Evolutionary conservation across 2,113 vertebrate species (phyloP), one percentile per base, ranked within the genome.

Genomic region (Indri indri): DNA sequence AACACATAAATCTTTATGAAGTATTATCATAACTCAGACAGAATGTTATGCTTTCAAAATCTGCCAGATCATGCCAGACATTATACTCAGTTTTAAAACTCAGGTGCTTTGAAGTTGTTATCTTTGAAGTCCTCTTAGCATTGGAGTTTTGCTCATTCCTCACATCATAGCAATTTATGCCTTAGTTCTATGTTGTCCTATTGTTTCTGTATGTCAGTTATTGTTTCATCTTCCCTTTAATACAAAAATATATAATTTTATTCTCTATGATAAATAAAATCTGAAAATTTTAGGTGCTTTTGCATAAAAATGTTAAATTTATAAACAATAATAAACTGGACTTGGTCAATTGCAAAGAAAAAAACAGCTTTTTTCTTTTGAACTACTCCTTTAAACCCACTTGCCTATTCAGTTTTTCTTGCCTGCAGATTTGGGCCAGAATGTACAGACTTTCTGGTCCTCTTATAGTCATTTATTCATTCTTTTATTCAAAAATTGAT

Each of bases 61-160:
- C 83, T 90, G 74, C 83, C 94, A 95, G 93, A 94, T 96, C 91
- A 95, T 4, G 10, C 47, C 89, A 93, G 74, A 91, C 68, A 81
- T 79, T 61, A 42, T 52, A 74, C 37, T n/a, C 61, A 70, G 34
- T 90, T 85, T 88, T 80, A 87, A 93, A 92, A 81, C 32, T 94
- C 91, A 91, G 93, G 94, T 97, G 42, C 97, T 98, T 97, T 95
- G 97, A 98, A 95, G 97, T 94, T 59, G 40, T 47, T 93, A 61
- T 79, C 94, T 97, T 96, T 98, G 97, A 98, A 94, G 86, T 94
- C 42, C 40, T 94, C 65, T 81, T 57, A 50, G 54, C 63, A 11
- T 45, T 66, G 25, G 61, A 47, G 57, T 47, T 79, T 57, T 47
- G 82, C 65, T 93, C 79, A 57, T 22, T 93, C 42, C 54, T 61